Percentiles rank a stretch among this genome's conserved stretches.
These are phyloP conservation scores for Daubentonia madagascariensis DNA, from an alignment of 2,113 vertebrate species.

Conservation along the genomic window DNA sequence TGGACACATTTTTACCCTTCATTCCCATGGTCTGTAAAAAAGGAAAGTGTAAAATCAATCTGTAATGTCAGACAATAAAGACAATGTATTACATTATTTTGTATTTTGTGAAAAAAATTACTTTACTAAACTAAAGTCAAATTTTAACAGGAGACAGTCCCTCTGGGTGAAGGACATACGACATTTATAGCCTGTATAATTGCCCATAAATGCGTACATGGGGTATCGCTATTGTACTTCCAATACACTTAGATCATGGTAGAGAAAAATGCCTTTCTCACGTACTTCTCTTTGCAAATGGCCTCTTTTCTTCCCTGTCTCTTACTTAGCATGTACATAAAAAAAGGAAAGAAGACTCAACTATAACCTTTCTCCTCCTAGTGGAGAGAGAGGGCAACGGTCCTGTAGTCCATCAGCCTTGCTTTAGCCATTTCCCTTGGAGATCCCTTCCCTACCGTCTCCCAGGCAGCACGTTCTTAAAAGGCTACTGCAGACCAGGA, in stretches of 20 bases:
- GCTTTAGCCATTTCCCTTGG: background rate
- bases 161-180: background rate
- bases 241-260: conserved; percentile 57
- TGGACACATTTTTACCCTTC: conserved; percentile 67
- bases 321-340: background rate
- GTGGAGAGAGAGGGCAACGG: background rate
- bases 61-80: conserved; percentile 76
- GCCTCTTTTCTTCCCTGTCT: conserved; percentile 42
- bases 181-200: background rate
- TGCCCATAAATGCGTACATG: background rate
- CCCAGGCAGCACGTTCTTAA: background rate
- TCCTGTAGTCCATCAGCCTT: background rate
- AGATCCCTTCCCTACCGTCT: background rate
- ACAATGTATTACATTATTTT: conserved; percentile 66
- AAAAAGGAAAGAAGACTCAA: background rate
- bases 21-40: conserved; percentile 69
- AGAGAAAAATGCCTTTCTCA: conserved; percentile 7
- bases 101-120: conserved; percentile 69
- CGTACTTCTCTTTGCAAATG: conserved; percentile 5
- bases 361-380: background rate
- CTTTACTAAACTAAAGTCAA: conserved; percentile 37
- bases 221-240: background rate
- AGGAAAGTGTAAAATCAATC: conserved; percentile 68
- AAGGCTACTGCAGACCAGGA: background rate
- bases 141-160: background rate